Base-by-base conservation (phyloP, 2,113 vertebrate genomes). In the Eptatretus burgeri region DNA sequence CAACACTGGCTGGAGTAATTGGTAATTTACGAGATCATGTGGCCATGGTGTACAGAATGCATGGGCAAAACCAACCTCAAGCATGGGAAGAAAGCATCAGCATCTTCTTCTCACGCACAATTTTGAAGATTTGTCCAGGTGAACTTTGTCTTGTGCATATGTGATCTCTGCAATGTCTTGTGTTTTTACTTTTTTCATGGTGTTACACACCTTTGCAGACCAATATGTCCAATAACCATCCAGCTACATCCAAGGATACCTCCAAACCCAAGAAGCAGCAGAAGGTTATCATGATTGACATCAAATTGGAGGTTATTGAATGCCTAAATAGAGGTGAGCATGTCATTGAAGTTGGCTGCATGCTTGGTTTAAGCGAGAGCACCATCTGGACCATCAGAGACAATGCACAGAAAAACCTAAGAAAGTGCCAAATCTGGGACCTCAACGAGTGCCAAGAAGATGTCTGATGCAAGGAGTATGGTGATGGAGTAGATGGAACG, bases 311-410 rank as follows among this genome's bases (percentile, higher is more conserved):
- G n/a, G n/a, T n/a, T n/a, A n/a, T n/a, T n/a, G n/a, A n/a, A n/a
- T n/a, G 52, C 52, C 52, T 56, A 56, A 56, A 56, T 56, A 56
- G 52, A 56, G 7, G 52, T 56, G 52, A 56, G 52, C 7, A 9
- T 56, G 52, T 56, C n/a, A 56, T 17, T 56, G 52, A 56, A 56
- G 52, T 56, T 56, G 52, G 8, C 52, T 17, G 14, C 52, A 16
- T 56, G 52, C 52, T 56, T 56, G 52, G 52, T 14, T 56, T 56
- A 56, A 56, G 52, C 52, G 52, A 56, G 9, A 56, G 52, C 52
- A 56, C 52, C 52, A 56, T 56, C 52, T 17, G 14, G 8, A 56
- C 52, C 52, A 56, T 56, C 18, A 56, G 52, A 56, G 52, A 56
- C 52, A 56, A 56, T 56, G 52, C 52, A 16, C 52, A 56, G 8